These are phyloP conservation scores for Saccopteryx leptura DNA, from an alignment of 2,113 vertebrate genomes.

Conservation along the genomic window DNA sequence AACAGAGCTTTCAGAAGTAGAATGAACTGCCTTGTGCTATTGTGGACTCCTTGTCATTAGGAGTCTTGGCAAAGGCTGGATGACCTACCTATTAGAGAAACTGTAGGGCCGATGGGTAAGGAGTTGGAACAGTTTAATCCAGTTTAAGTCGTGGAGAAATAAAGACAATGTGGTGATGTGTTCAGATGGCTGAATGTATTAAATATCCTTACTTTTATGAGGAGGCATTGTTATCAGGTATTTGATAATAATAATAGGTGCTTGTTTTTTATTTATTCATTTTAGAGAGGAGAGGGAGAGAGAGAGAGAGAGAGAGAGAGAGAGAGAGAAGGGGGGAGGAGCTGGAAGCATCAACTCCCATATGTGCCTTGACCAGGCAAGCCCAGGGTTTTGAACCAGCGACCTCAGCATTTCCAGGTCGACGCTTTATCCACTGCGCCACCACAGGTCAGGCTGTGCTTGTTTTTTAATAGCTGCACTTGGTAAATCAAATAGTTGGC, in stretches of 20 bases:
- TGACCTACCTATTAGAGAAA: not conserved
- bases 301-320: too few relatives aligned
- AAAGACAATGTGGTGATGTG: not conserved
- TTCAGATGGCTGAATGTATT: conserved; percentile 55
- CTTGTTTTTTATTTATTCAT: conserved; percentile 3
- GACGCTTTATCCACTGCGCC: too few relatives aligned
- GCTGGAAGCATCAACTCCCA: too few relatives aligned
- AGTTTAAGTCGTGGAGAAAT: not conserved
- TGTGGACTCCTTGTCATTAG: not conserved
- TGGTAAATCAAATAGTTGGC: conserved; percentile 7
- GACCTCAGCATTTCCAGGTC: too few relatives aligned
- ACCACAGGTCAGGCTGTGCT: too few relatives aligned
- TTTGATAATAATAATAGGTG: conserved; percentile 24
- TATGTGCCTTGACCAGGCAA: too few relatives aligned
- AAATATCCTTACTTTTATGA: conserved; percentile 53
- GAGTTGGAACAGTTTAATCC: not conserved
- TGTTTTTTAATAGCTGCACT: conserved; percentile 11
- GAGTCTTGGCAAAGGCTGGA: not conserved
- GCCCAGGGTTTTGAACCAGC: too few relatives aligned
- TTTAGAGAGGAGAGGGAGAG: too few relatives aligned
- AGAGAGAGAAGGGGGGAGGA: too few relatives aligned
- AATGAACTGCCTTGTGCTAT: not conserved
- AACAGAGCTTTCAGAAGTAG: not conserved
- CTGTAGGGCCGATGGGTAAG: not conserved
- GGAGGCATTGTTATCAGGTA: not conserved